Evolutionary conservation across 2,113 vertebrate genomes (phyloP).

Genomic region (Thalassarche chlororhynchos): DNA sequence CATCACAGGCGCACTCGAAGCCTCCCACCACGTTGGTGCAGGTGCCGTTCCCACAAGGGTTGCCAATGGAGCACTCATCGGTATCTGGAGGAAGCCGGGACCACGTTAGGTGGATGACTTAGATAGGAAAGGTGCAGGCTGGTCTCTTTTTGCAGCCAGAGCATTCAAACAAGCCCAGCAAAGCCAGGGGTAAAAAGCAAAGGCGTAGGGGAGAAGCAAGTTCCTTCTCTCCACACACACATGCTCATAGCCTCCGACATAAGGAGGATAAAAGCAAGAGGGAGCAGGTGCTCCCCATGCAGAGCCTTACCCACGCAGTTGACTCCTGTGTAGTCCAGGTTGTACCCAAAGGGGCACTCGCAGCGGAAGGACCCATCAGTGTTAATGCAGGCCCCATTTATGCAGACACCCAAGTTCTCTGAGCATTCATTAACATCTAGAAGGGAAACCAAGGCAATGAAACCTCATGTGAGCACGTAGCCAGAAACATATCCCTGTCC

Average conservation of each 20-base stretch:
- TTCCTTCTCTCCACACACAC: not conserved
- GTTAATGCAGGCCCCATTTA: slow-evolving; percentile 90
- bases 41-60: slow-evolving; percentile 92
- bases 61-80: slow-evolving; percentile 91
- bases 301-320: slow-evolving; percentile 86
- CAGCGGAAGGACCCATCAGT: slow-evolving; percentile 95
- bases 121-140: not conserved
- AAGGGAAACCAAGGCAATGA: not conserved
- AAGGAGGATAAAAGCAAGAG: no score
- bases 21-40: slow-evolving; percentile 92
- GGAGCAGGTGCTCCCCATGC: not conserved
- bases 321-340: slow-evolving; percentile 89
- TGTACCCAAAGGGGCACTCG: slow-evolving; percentile 93
- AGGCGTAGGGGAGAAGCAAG: not conserved
- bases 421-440: slow-evolving; percentile 91
- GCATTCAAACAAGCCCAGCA: not conserved
- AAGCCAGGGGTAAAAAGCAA: not conserved
- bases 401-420: slow-evolving; percentile 87
- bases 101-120: not conserved
- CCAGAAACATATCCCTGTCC: not conserved
- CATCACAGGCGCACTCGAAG: slow-evolving; percentile 89
- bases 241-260: rapidly evolving
- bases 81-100: slow-evolving; percentile 75
- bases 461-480: rapidly evolving
- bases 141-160: not conserved